phyloP scores from a whole-genome alignment of 2,888 invertebrate species.

The Agonopterix subpropinquella region DNA sequence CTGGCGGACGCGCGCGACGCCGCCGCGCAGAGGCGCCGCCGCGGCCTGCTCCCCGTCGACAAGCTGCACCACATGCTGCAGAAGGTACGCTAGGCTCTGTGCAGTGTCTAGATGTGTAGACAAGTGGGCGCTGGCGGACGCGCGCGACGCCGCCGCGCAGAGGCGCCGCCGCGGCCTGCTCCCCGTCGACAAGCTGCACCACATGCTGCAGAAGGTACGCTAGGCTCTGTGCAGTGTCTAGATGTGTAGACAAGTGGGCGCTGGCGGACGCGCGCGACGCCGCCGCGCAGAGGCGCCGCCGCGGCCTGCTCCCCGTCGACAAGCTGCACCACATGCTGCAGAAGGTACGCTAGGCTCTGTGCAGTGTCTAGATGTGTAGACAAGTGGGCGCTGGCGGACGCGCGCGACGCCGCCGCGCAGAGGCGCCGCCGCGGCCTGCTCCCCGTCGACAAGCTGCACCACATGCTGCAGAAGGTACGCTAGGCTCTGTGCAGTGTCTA shows the following conservation, averaged over 20 bases:
- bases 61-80: constrained; percentile 89
- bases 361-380: constrained; percentile 51
- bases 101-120: constrained; percentile 68
- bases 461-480: constrained; percentile 77
- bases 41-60: constrained; percentile 89
- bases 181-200: constrained; percentile 93
- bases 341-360: constrained; percentile 29
- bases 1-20: constrained; percentile 91
- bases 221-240: too few species aligned
- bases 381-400: constrained; percentile 94
- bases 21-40: constrained; percentile 83
- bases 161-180: constrained; percentile 84
- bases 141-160: constrained; percentile 87
- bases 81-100: constrained; percentile 29
- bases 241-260: constrained; percentile 89
- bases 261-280: constrained; percentile 91
- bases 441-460: constrained; percentile 93
- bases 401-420: constrained; percentile 87
- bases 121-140: constrained; percentile 94
- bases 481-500: too few species aligned
- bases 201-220: constrained; percentile 77
- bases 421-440: constrained; percentile 84
- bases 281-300: constrained; percentile 83
- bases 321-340: constrained; percentile 89
- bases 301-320: constrained; percentile 89